Evolutionary conservation across 2,888 invertebrate species (phyloP).

Genomic region (Heteromyza rotundicornis): DNA sequence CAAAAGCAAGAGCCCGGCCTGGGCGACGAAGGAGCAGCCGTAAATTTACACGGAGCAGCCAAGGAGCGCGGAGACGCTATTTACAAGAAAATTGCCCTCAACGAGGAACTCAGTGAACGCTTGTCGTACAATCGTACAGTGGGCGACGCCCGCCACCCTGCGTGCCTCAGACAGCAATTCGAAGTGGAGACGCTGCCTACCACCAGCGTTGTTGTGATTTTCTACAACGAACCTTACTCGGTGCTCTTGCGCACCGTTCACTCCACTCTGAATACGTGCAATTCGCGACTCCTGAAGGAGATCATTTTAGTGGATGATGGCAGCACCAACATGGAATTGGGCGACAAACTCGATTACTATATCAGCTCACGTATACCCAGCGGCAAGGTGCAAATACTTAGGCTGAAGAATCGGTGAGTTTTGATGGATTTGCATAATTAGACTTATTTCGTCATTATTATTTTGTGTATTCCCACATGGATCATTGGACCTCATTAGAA

Average conservation of each 20-base stretch:
- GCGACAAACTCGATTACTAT: slow-evolving; percentile 80
- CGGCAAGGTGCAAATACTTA: slow-evolving; percentile 73
- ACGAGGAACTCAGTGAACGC: slow-evolving; percentile 86
- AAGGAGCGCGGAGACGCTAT: slow-evolving; percentile 72
- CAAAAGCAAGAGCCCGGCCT: slow-evolving; percentile 71
- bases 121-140: slow-evolving; percentile 81
- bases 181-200: slow-evolving; percentile 70
- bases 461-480: no score
- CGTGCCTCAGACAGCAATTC: slow-evolving; percentile 62
- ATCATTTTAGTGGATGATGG: slow-evolving; percentile 95
- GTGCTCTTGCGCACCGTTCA: slow-evolving; percentile 78
- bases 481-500: no score
- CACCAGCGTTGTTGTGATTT: slow-evolving; percentile 83
- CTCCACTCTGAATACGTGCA: slow-evolving; percentile 75
- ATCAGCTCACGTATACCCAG: slow-evolving; percentile 73
- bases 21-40: slow-evolving; percentile 76
- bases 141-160: slow-evolving; percentile 59
- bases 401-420: slow-evolving; percentile 74
- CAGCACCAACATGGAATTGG: slow-evolving; percentile 78
- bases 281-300: slow-evolving; percentile 74
- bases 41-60: slow-evolving; percentile 71
- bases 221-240: slow-evolving; percentile 90
- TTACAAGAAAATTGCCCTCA: slow-evolving; percentile 84
- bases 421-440: no score
- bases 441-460: no score